Conservation (phyloP, 2,113 vertebrate species). For the Eurystomus gularis region DNA sequence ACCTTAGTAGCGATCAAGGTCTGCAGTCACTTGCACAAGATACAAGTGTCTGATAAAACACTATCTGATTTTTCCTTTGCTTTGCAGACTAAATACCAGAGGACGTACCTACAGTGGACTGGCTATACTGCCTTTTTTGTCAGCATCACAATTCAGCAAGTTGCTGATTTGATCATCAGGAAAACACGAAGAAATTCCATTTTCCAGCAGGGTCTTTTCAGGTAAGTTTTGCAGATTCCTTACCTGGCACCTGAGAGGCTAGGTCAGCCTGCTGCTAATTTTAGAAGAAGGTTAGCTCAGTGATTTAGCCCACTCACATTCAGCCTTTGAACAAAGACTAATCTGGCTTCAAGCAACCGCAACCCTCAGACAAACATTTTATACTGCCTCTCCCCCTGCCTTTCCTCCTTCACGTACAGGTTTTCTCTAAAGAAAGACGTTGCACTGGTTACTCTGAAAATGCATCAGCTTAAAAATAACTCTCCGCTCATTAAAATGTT, state of each 20-base stretch:
- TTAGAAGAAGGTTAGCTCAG: neutral
- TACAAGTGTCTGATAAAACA: fast-evolving
- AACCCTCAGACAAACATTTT: neutral
- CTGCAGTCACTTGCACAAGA: neutral
- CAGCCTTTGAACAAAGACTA: neutral
- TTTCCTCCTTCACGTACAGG: neutral
- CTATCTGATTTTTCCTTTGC: neutral
- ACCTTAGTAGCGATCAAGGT: neutral
- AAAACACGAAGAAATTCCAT: conserved; percentile 82
- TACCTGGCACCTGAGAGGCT: fast-evolving
- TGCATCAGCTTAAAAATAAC: neutral
- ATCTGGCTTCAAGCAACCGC: neutral
- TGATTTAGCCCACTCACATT: neutral
- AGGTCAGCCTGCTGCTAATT: neutral
- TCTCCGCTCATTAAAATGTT: neutral
- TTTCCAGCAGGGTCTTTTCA: conserved; percentile 81
- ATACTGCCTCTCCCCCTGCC: neutral
- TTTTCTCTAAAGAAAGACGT: neutral
- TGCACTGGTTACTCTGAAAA: neutral
- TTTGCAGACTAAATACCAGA: conserved; percentile 74
- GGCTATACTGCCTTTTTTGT: conserved; percentile 82
- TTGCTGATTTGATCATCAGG: conserved; percentile 82
- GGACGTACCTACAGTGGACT: conserved; percentile 72
- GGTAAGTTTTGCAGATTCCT: conserved; percentile 21
- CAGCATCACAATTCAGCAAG: conserved; percentile 80